Percentiles rank a stretch among this genome's conserved stretches.
phyloP scores from a whole-genome alignment of 2,113 vertebrate species.

The Sorex fumeus region DNA sequence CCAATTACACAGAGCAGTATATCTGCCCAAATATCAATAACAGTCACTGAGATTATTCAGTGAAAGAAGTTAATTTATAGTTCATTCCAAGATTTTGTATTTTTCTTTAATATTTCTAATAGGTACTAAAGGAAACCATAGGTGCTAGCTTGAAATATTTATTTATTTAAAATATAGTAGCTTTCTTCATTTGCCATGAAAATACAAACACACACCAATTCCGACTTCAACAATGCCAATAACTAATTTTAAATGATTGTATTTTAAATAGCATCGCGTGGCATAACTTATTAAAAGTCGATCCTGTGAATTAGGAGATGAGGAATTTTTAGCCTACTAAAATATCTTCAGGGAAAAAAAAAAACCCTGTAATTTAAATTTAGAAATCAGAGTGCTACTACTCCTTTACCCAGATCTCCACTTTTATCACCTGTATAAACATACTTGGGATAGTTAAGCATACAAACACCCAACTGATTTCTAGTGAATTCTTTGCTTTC shows the following conservation, averaged over 20 bases:
- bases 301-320: background rate
- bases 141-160: constrained; percentile 23
- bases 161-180: constrained; percentile 32
- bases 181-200: constrained; percentile 40
- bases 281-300: background rate
- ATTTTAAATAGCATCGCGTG: constrained; percentile 41
- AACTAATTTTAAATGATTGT: background rate
- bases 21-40: constrained; percentile 67
- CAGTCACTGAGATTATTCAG: constrained; percentile 65
- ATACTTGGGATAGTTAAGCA: constrained; percentile 4
- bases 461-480: constrained; percentile 64
- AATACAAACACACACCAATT: background rate
- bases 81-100: constrained; percentile 47
- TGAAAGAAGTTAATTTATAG: constrained; percentile 54
- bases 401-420: constrained; percentile 47
- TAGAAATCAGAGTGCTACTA: constrained; percentile 46
- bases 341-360: constrained; percentile 51
- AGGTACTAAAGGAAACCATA: constrained; percentile 60
- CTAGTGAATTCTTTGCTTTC: constrained; percentile 75
- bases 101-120: constrained; percentile 44
- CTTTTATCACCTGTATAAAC: constrained; percentile 76
- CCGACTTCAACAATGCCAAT: constrained; percentile 37
- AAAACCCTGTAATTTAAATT: constrained; percentile 22
- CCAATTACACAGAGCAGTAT: constrained; percentile 45
- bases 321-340: constrained; percentile 32